Conservation (phyloP, 2,888 invertebrate genomes). For the Heliconius ismenius region DNA sequence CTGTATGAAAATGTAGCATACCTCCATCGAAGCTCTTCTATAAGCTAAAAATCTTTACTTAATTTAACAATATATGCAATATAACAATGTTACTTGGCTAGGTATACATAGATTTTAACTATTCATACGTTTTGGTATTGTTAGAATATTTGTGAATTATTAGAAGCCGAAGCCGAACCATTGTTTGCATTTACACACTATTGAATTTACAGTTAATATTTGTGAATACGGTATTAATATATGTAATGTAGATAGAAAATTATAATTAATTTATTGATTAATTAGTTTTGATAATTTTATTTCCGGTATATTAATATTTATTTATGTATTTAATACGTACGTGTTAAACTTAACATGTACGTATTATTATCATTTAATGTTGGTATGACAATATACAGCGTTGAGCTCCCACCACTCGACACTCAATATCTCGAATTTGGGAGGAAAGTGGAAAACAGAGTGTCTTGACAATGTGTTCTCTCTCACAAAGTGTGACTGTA, state of each 20-base stretch:
- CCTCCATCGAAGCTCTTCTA: neutral
- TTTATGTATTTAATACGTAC: too few species aligned
- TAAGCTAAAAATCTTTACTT: neutral
- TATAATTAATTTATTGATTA: neutral
- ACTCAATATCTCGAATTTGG: neutral
- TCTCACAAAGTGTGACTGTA: too few species aligned
- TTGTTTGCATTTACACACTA: neutral
- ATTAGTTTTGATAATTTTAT: neutral
- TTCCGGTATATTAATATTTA: neutral
- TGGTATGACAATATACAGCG: neutral
- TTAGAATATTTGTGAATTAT: conserved; percentile 1
- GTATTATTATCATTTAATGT: too few species aligned
- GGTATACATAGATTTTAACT: neutral
- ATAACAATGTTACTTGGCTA: neutral
- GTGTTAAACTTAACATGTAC: too few species aligned
- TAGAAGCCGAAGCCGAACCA: neutral
- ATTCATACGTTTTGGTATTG: conserved; percentile 1
- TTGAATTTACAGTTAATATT: conserved; percentile 5
- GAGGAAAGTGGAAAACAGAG: too few species aligned
- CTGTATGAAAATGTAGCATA: neutral
- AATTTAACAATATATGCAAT: neutral
- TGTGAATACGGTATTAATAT: neutral
- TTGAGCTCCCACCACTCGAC: neutral
- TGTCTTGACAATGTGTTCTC: too few species aligned
- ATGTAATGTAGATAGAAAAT: neutral